These are phyloP conservation scores for Polydrusus tereticollis DNA, from an alignment of 2,888 invertebrate genomes.

Conservation along the genomic window DNA sequence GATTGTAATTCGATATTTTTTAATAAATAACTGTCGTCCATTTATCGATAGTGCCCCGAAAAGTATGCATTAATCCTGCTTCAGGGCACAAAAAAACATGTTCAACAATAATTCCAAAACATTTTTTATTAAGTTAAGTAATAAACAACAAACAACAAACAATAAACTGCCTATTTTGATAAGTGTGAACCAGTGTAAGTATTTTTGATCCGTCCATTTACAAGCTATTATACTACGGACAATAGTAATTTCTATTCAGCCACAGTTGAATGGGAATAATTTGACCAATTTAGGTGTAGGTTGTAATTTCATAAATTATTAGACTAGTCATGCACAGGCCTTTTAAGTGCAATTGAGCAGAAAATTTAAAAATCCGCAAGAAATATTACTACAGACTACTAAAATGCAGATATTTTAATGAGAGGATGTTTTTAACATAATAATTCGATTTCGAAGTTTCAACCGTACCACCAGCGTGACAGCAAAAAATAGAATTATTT, in stretches of 20 bases:
- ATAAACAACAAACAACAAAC: background rate
- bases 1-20: too few species aligned
- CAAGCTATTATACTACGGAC: conserved; percentile 22
- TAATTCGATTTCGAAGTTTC: background rate
- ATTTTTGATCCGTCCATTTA: conserved; percentile 24
- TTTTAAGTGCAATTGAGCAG: background rate
- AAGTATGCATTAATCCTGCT: too few species aligned
- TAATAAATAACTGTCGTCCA: too few species aligned
- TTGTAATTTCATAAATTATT: conserved; percentile 32
- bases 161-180: conserved; percentile 10
- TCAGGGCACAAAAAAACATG: too few species aligned
- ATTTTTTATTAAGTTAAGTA: background rate
- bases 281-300: conserved; percentile 25
- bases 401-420: background rate
- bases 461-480: too few species aligned
- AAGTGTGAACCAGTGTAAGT: conserved; percentile 6
- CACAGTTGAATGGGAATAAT: conserved; percentile 31
- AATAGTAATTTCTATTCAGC: conserved; percentile 18
- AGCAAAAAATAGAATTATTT: too few species aligned
- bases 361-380: background rate
- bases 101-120: background rate
- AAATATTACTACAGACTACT: background rate
- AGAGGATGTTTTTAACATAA: background rate
- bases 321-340: conserved; percentile 6
- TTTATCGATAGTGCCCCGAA: too few species aligned